phyloP scores from a whole-genome alignment of 2,888 invertebrate genomes.

The Epiperipatus broadwayi region DNA sequence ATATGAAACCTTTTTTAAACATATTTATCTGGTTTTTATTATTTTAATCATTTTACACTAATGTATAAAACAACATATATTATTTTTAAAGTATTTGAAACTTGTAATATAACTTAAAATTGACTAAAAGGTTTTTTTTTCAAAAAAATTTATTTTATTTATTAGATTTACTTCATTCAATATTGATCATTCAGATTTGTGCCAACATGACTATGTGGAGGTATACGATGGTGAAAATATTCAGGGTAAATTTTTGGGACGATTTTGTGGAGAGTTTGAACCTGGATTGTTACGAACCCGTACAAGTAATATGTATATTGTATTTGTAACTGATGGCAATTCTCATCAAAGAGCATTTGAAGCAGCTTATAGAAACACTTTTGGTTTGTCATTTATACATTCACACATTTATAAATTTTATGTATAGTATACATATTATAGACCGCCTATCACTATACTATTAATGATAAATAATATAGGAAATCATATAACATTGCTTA shows the following conservation, averaged over 20 bases:
- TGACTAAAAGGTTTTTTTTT: too few relatives aligned
- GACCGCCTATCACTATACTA: too few relatives aligned
- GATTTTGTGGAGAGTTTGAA: conserved; percentile 30
- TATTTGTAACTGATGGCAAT: conserved; percentile 29
- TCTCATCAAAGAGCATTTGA: conserved; percentile 26
- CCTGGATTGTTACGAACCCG: conserved; percentile 40
- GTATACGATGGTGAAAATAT: conserved; percentile 23
- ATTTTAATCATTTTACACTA: too few relatives aligned
- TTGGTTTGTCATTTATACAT: conserved; percentile 23
- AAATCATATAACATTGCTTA: too few relatives aligned
- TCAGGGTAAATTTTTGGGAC: conserved; percentile 20
- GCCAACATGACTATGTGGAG: conserved; percentile 24
- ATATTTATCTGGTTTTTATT: too few relatives aligned
- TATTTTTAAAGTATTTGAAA: too few relatives aligned
- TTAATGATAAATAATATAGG: too few relatives aligned
- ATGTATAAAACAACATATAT: too few relatives aligned
- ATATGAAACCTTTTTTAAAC: too few relatives aligned
- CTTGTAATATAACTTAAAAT: too few relatives aligned
- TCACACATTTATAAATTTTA: too few relatives aligned
- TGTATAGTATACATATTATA: too few relatives aligned
- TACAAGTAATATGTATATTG: conserved; percentile 39
- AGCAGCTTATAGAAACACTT: conserved; percentile 25
- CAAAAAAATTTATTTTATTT: conserved; percentile 1
- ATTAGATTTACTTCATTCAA: conserved; percentile 24
- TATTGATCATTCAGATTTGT: conserved; percentile 21